Percentiles rank a stretch among this genome's conserved stretches.
Conservation (phyloP, 2,888 invertebrate species). For the Lasioglossum figueresi region DNA sequence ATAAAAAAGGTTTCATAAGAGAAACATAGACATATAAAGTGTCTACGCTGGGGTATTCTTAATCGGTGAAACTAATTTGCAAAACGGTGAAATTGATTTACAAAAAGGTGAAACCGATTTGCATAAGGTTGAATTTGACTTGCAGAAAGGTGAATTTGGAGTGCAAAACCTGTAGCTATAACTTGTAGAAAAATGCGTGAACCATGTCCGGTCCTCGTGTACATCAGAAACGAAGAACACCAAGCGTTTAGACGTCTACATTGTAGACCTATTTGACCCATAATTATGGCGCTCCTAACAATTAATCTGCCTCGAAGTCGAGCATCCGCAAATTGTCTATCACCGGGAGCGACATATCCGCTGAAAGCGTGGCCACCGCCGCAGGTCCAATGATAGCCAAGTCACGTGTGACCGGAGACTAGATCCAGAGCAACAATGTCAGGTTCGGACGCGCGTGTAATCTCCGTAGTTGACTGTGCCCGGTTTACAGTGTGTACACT, state of each 20-base stretch:
- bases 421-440: slow-evolving; percentile 42
- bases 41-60: too few relatives aligned
- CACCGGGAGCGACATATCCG: slow-evolving; percentile 15
- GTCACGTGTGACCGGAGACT: slow-evolving; percentile 31
- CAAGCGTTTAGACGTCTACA: background rate
- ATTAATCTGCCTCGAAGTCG: background rate
- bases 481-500: slow-evolving; percentile 36
- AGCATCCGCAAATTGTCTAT: background rate
- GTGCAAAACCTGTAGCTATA: too few relatives aligned
- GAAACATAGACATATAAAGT: too few relatives aligned
- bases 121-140: too few relatives aligned
- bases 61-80: too few relatives aligned
- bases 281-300: slow-evolving; percentile 7
- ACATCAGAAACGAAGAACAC: background rate
- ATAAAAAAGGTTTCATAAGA: too few relatives aligned
- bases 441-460: slow-evolving; percentile 51
- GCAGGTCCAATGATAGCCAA: slow-evolving; percentile 13
- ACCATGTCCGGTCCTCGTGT: too few relatives aligned
- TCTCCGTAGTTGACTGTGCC: slow-evolving; percentile 43
- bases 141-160: too few relatives aligned
- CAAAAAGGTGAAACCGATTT: too few relatives aligned
- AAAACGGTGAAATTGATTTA: too few relatives aligned
- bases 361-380: slow-evolving; percentile 34
- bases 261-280: background rate
- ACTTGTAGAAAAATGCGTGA: too few relatives aligned